A percentile compares a stretch with the other conserved stretches of the same genome.
Evolutionary conservation across 2,888 invertebrate species (phyloP).

Genomic region (Aphelenchoides bicaudatus): DNA sequence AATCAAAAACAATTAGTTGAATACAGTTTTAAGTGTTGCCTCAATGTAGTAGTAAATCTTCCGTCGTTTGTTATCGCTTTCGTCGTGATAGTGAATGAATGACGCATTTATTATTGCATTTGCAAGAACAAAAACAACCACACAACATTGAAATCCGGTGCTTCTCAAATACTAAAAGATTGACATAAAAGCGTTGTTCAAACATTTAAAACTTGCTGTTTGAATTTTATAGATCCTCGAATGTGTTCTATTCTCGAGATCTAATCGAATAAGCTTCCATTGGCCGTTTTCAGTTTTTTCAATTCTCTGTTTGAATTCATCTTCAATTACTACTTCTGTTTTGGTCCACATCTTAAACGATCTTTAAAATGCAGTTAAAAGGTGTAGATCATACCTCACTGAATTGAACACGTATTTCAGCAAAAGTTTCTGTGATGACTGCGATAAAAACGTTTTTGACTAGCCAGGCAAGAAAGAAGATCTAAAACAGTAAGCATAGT

Average conservation of each 20-base stretch:
- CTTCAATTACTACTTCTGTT: constrained; percentile 53
- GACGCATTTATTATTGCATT: constrained; percentile 94
- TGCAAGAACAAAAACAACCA: constrained; percentile 89
- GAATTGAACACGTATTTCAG: constrained; percentile 82
- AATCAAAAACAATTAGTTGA: constrained; percentile 49
- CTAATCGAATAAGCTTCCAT: constrained; percentile 91
- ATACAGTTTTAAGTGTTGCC: constrained; percentile 33
- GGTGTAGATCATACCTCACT: too few relatives aligned
- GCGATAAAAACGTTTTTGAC: constrained; percentile 99
- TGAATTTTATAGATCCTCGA: constrained; percentile 36
- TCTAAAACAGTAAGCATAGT: too few relatives aligned
- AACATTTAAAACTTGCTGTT: constrained; percentile 19
- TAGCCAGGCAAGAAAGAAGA: too few relatives aligned
- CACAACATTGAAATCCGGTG: constrained; percentile 68
- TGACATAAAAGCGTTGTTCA: neutral
- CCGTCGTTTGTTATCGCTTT: constrained; percentile 61
- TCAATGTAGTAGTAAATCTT: constrained; percentile 58
- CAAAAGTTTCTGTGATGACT: constrained; percentile 78
- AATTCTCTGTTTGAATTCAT: constrained; percentile 52
- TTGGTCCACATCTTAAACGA: constrained; percentile 88
- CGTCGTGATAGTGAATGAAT: constrained; percentile 88
- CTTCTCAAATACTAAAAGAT: constrained; percentile 33
- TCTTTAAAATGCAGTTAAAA: too few relatives aligned
- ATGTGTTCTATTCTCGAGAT: constrained; percentile 66
- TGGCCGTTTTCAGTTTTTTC: constrained; percentile 82